These are phyloP conservation scores for Sylvilagus bachmani DNA, from an alignment of 2,113 vertebrate species.

Conservation along the genomic window DNA sequence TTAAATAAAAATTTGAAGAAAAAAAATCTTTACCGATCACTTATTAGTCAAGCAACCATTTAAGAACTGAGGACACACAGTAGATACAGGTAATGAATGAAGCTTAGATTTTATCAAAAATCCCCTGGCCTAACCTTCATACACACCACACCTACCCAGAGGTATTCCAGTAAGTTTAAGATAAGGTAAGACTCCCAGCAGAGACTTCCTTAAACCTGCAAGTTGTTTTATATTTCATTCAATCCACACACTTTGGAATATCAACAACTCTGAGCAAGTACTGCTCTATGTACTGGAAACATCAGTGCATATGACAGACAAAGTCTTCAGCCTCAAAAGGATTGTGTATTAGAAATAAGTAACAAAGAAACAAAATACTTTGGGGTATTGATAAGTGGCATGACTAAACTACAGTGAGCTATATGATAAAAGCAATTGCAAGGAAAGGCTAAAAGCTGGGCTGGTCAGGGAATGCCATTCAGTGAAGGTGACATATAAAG, in stretches of 20 bases:
- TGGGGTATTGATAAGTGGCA: slow-evolving; percentile 20
- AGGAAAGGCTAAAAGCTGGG: background rate
- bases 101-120: background rate
- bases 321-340: background rate
- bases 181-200: background rate
- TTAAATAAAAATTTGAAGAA: no score
- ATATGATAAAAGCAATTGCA: background rate
- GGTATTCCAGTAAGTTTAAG: background rate
- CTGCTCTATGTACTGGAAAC: background rate
- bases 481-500: background rate
- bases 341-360: slow-evolving; percentile 17
- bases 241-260: background rate
- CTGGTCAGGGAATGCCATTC: background rate
- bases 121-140: background rate
- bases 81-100: background rate
- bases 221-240: background rate
- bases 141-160: background rate
- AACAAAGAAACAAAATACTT: background rate
- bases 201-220: background rate
- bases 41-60: background rate
- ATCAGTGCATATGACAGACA: background rate
- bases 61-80: background rate
- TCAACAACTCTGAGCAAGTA: background rate
- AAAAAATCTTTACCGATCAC: slow-evolving; percentile 11
- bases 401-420: background rate